A percentile compares a stretch with the other conserved stretches of the same genome.
Evolutionary conservation across 2,888 invertebrate species (phyloP).

Genomic region (Tipula unca): DNA sequence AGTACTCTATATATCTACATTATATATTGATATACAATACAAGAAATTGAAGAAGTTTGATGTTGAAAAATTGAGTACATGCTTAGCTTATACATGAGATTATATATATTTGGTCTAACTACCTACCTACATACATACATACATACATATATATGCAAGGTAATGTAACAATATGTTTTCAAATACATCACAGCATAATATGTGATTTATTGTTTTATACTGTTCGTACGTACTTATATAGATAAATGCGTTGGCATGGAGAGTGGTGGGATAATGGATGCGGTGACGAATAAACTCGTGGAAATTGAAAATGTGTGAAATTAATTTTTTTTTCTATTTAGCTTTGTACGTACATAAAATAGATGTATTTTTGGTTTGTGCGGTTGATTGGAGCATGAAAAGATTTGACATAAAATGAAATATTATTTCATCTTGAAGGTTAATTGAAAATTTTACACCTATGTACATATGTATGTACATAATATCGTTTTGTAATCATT

Average conservation of each 20-base stretch:
- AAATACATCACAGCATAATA: neutral
- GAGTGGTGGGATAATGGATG: neutral
- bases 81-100: neutral
- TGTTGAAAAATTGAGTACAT: neutral
- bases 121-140: no score
- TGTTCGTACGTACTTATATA: neutral
- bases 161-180: neutral
- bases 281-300: neutral
- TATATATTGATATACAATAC: neutral
- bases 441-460: neutral
- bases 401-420: neutral
- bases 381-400: constrained; percentile 14
- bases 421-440: neutral
- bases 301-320: neutral
- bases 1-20: neutral
- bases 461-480: no score
- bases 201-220: neutral
- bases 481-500: neutral
- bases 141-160: neutral
- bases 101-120: neutral
- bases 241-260: neutral
- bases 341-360: neutral
- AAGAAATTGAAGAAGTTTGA: neutral
- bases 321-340: neutral
- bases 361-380: neutral